Evolutionary conservation across 2,888 invertebrate genomes (phyloP).

Genomic region (Dorcus hopei): DNA sequence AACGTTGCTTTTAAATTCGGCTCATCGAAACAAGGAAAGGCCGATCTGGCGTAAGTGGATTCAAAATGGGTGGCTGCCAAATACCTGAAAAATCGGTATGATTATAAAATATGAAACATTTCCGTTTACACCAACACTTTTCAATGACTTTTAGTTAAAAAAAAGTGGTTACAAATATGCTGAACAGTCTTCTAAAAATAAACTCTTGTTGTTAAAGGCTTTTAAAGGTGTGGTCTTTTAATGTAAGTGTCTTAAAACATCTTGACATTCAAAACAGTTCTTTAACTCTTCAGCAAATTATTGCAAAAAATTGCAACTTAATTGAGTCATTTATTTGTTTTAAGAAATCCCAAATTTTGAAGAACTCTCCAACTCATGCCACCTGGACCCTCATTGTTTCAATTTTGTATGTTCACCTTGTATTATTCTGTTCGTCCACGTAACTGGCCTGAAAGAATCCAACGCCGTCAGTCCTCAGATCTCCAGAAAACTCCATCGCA

Average conservation of each 20-base stretch:
- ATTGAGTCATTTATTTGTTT: too few relatives aligned
- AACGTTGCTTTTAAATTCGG: constrained; percentile 45
- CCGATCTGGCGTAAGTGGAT: constrained; percentile 55
- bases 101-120: constrained; percentile 7
- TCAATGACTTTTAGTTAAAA: not conserved
- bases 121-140: constrained; percentile 1
- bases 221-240: too few relatives aligned
- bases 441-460: constrained; percentile 14
- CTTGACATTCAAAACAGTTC: too few relatives aligned
- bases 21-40: constrained; percentile 75
- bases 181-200: constrained; percentile 5
- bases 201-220: too few relatives aligned
- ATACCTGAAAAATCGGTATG: not conserved
- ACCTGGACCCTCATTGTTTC: too few relatives aligned
- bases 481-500: constrained; percentile 3
- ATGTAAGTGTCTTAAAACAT: not conserved
- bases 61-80: constrained; percentile 15
- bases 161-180: not conserved
- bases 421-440: not conserved
- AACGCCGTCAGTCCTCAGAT: not conserved
- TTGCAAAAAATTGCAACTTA: too few relatives aligned
- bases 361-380: too few relatives aligned
- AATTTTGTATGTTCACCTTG: not conserved
- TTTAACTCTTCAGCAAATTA: too few relatives aligned
- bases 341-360: too few relatives aligned